Evolutionary conservation across 1,140 invertebrate genomes (phyloP).

Genomic region (Ceratosolen fusciceps): DNA sequence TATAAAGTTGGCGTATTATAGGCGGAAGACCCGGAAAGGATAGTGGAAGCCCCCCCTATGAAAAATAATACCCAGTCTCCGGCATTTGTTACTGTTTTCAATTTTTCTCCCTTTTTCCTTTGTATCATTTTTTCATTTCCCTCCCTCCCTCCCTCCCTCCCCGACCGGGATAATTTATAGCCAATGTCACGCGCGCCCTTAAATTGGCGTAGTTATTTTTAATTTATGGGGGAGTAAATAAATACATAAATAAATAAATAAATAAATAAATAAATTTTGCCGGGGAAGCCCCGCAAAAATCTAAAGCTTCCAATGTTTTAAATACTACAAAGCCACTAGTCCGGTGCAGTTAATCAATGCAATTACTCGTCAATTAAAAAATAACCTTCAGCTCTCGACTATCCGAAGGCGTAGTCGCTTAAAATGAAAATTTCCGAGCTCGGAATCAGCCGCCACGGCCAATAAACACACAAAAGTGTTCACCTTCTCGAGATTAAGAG

Average conservation of each 20-base stretch:
- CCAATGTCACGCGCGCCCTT: background rate
- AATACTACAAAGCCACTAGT: background rate
- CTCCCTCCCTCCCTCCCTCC: too few relatives aligned
- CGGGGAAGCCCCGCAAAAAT: background rate
- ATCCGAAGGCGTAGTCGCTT: background rate
- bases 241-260: background rate
- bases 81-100: too few relatives aligned
- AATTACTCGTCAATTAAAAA: background rate
- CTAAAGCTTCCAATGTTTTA: background rate
- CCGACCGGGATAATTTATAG: too few relatives aligned
- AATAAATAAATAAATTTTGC: background rate
- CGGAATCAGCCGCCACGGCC: background rate
- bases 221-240: background rate
- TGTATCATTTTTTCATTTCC: too few relatives aligned
- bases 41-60: too few relatives aligned
- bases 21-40: too few relatives aligned
- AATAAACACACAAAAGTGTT: constrained; percentile 12
- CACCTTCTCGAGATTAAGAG: constrained; percentile 1
- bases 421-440: background rate
- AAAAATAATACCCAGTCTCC: too few relatives aligned
- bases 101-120: too few relatives aligned
- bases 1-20: too few relatives aligned
- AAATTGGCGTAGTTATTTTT: background rate
- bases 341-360: background rate
- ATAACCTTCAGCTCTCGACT: background rate